These are phyloP conservation scores for Benthosema pterotum DNA, from an alignment of 2,797 vertebrate genomes.

Conservation along the genomic window DNA sequence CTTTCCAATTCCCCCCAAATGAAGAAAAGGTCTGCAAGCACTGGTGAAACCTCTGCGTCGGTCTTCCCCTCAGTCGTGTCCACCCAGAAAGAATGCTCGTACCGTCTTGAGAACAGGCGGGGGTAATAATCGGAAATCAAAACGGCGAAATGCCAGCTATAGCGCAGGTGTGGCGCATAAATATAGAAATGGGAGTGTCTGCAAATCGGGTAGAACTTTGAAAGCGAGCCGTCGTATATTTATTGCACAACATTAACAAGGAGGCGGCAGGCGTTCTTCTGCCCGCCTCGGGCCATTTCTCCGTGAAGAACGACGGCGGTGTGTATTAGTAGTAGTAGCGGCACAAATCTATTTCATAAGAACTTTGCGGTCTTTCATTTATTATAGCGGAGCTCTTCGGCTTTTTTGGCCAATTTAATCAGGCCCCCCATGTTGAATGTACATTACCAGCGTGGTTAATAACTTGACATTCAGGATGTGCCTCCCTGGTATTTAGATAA, in stretches of 20 bases:
- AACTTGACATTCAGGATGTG: constrained; percentile 71
- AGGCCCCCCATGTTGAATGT: constrained; percentile 63
- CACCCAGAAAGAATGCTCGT: constrained; percentile 49
- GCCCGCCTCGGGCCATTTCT: constrained; percentile 2
- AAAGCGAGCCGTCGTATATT: constrained; percentile 10
- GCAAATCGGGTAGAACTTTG: background rate
- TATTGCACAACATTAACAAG: constrained; percentile 28
- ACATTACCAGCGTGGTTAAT: constrained; percentile 68
- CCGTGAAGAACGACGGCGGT: constrained; percentile 35
- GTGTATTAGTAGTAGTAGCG: background rate
- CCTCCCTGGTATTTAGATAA: constrained; percentile 70
- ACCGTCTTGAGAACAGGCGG: background rate
- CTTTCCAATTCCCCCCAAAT: constrained; percentile 65
- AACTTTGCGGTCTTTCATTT: constrained; percentile 48
- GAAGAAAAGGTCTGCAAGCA: too few relatives aligned
- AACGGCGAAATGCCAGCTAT: background rate
- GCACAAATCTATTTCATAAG: constrained; percentile 52
- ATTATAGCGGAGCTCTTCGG: constrained; percentile 62
- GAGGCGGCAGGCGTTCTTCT: constrained; percentile 9
- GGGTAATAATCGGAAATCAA: constrained; percentile 24
- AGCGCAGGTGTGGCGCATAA: background rate
- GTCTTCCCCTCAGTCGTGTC: too few relatives aligned
- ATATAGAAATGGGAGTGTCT: background rate
- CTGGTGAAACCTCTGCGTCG: too few relatives aligned
- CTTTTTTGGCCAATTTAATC: constrained; percentile 67